phyloP scores from a whole-genome alignment of 2,113 vertebrate genomes.

The Ceyx cyanopectus region DNA sequence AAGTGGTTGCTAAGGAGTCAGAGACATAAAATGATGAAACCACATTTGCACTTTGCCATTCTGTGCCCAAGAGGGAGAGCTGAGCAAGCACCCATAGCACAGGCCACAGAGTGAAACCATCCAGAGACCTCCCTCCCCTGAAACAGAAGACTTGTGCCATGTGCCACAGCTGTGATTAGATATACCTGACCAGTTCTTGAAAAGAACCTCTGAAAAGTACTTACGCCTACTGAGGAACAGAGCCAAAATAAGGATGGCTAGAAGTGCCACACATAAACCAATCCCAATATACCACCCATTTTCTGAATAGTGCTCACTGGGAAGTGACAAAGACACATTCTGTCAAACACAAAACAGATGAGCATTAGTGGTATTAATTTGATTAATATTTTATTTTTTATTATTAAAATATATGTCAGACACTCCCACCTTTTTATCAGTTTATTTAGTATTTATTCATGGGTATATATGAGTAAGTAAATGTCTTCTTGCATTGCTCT shows the following conservation, averaged over 20 bases:
- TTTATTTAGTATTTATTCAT: background rate
- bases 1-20: background rate
- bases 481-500: background rate
- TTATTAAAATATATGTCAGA: background rate
- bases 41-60: background rate
- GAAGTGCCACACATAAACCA: background rate
- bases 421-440: background rate
- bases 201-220: background rate
- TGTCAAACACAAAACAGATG: slow-evolving; percentile 11
- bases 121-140: background rate
- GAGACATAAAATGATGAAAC: background rate
- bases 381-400: background rate
- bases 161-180: background rate
- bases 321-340: background rate
- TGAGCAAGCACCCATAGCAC: background rate
- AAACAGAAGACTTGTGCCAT: background rate
- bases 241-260: slow-evolving; percentile 9
- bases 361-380: background rate
- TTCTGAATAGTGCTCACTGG: background rate
- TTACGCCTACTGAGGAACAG: slow-evolving; percentile 46
- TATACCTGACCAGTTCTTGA: background rate
- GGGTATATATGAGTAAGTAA: background rate
- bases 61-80: background rate
- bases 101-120: background rate
- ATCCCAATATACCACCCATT: background rate